Evolutionary conservation across 2,113 vertebrate species (phyloP).

Genomic region (Larimichthys polyactis): DNA sequence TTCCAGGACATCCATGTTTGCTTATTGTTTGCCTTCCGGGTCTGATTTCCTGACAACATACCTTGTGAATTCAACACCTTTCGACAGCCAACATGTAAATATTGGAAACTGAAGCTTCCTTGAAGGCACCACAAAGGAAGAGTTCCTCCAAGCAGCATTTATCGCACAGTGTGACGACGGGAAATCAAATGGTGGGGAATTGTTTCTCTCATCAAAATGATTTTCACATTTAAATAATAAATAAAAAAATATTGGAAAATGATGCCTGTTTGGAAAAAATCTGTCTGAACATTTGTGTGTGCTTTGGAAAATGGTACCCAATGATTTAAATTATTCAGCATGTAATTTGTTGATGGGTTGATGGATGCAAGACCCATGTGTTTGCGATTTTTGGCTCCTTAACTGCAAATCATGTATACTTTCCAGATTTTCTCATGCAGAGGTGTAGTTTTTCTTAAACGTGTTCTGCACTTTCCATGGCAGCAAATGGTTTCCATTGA

Average conservation of each 20-base stretch:
- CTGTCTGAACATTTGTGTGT: not conserved
- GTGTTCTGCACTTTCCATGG: not conserved
- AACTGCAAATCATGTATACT: not conserved
- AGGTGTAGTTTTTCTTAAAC: not conserved
- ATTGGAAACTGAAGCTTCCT: constrained; percentile 55
- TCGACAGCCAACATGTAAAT: constrained; percentile 50
- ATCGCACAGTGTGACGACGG: not conserved
- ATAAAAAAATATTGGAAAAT: not conserved
- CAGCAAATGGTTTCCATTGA: not conserved
- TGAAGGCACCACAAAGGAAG: constrained; percentile 29
- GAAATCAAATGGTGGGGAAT: not conserved
- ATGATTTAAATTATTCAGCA: not conserved
- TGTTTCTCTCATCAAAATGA: not conserved
- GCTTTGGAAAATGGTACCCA: not conserved
- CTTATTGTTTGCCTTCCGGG: constrained; percentile 40
- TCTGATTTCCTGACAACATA: constrained; percentile 44
- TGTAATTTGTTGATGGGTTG: not conserved
- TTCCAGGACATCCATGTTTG: constrained; percentile 53
- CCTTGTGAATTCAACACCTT: constrained; percentile 26
- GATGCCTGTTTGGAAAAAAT: not conserved
- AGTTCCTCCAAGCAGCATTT: constrained; percentile 15
- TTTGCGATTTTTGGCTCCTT: not conserved
- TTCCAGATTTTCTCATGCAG: not conserved
- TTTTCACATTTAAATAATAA: not conserved
- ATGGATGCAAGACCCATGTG: not conserved